Percentiles rank a stretch among this genome's conserved stretches.
Conservation (phyloP, 2,888 invertebrate genomes). For the Athripsodes cinereus region DNA sequence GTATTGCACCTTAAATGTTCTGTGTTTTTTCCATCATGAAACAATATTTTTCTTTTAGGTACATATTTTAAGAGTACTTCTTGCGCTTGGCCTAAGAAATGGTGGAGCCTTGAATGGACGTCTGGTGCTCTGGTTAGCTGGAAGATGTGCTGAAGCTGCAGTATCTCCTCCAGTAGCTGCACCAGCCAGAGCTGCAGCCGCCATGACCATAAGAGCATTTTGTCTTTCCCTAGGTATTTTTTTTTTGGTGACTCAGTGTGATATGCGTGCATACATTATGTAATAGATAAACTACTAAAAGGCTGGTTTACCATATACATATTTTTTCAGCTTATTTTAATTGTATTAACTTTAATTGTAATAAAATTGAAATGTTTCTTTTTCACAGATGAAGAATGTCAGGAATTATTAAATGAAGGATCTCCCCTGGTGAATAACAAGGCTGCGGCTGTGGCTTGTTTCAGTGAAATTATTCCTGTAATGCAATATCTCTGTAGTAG, state of each 20-base stretch:
- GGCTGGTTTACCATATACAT: not conserved
- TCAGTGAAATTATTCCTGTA: constrained; percentile 85
- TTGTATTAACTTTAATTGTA: too few species aligned
- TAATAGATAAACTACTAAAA: too few species aligned
- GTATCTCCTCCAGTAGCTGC: constrained; percentile 75
- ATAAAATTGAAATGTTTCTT: not conserved
- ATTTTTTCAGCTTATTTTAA: too few species aligned
- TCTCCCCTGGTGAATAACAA: constrained; percentile 46
- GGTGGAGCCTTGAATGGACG: constrained; percentile 87
- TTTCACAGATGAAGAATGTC: constrained; percentile 66
- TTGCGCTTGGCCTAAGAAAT: constrained; percentile 82
- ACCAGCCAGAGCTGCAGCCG: constrained; percentile 84
- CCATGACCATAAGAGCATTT: constrained; percentile 81
- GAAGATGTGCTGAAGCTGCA: constrained; percentile 78
- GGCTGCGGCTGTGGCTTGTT: constrained; percentile 71
- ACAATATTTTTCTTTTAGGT: constrained; percentile 38
- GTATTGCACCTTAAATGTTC: too few species aligned
- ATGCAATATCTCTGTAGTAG: constrained; percentile 85
- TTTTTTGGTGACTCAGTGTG: too few species aligned
- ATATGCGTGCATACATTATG: too few species aligned
- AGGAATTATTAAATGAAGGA: constrained; percentile 56
- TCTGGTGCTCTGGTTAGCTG: constrained; percentile 79
- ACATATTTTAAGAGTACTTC: constrained; percentile 64
- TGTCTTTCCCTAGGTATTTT: constrained; percentile 68
- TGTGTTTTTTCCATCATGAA: too few species aligned